Evolutionary conservation across 1,140 invertebrate genomes (phyloP).

Genomic region (Drosophila santomea): DNA sequence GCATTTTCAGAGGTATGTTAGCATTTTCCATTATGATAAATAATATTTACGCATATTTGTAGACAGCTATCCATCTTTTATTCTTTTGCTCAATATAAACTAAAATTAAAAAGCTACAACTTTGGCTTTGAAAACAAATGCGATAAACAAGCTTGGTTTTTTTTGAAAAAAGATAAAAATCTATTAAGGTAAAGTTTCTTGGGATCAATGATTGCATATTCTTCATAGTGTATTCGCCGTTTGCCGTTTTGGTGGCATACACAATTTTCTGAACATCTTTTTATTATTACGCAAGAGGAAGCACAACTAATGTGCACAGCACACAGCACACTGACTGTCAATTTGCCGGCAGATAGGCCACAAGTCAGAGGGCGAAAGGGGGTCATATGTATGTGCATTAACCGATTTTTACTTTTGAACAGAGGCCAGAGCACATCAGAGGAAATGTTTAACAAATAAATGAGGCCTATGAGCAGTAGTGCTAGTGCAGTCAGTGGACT

Average conservation of each 20-base stretch:
- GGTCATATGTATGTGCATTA: neutral
- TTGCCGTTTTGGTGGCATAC: neutral
- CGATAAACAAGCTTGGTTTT: no score
- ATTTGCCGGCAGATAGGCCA: slow-evolving; percentile 36
- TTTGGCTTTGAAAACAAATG: no score
- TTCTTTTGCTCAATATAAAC: no score
- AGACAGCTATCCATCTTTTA: no score
- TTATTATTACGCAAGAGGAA: slow-evolving; percentile 63
- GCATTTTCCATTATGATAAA: no score
- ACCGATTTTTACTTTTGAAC: neutral
- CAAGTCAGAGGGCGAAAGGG: slow-evolving; percentile 13
- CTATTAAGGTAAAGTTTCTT: no score
- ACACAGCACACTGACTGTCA: slow-evolving; percentile 66
- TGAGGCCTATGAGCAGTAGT: neutral
- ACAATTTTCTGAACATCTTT: neutral
- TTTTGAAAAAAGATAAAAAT: no score
- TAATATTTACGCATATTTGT: no score
- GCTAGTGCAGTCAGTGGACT: neutral
- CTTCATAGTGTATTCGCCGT: slow-evolving; percentile 5
- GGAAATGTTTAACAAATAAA: slow-evolving; percentile 10
- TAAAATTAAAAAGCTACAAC: no score
- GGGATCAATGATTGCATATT: neutral
- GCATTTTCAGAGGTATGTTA: no score
- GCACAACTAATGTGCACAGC: slow-evolving; percentile 72
- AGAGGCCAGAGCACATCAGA: neutral